These are phyloP conservation scores for Heliothis subflexa DNA, from an alignment of 1,140 invertebrate species.

Conservation along the genomic window DNA sequence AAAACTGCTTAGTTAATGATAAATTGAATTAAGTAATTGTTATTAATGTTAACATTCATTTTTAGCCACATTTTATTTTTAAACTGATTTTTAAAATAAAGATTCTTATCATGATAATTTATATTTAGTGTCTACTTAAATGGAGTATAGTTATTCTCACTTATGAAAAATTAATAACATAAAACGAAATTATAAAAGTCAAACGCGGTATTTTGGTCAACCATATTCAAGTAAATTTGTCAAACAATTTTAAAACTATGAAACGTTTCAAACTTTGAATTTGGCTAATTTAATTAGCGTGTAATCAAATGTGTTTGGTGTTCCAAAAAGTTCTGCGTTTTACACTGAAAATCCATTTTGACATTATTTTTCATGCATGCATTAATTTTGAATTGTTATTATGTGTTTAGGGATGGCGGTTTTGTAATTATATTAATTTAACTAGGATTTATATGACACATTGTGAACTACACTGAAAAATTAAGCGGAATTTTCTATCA, in stretches of 20 bases:
- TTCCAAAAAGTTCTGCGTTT: background rate
- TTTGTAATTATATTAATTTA: background rate
- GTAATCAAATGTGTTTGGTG: background rate
- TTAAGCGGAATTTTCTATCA: background rate
- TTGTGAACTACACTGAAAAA: background rate
- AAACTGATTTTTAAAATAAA: background rate
- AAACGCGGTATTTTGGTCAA: background rate
- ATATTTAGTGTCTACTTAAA: no score
- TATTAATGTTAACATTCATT: no score
- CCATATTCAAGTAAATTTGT: background rate
- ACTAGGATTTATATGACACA: background rate
- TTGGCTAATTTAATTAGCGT: background rate
- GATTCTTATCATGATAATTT: background rate
- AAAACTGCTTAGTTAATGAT: no score
- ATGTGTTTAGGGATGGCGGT: background rate
- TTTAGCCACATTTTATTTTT: no score
- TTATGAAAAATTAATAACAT: background rate
- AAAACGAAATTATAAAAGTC: slow-evolving; percentile 4
- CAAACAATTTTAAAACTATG: slow-evolving; percentile 32
- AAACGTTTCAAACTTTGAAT: slow-evolving; percentile 2
- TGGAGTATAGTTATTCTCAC: background rate
- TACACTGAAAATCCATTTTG: background rate
- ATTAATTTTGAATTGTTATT: background rate
- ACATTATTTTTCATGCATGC: background rate
- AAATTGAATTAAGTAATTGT: no score